Evolutionary conservation across 2,888 invertebrate species (phyloP).

Genomic region (Copidosoma aretas): DNA sequence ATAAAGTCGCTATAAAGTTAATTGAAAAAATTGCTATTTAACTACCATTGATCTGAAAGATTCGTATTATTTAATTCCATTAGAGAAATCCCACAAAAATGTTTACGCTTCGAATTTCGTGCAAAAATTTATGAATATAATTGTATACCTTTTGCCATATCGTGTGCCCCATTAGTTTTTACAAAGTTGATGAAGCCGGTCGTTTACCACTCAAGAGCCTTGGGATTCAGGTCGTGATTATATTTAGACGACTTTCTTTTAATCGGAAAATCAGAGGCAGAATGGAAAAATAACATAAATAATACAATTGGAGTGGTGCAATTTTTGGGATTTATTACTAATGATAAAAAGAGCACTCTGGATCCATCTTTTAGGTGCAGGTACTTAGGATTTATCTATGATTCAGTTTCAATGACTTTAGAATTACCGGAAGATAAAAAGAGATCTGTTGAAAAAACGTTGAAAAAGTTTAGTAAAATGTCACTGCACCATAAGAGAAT

Average conservation of each 20-base stretch:
- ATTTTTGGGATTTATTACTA: constrained; percentile 25
- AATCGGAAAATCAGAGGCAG: constrained; percentile 11
- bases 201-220: background rate
- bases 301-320: background rate
- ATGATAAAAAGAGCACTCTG: constrained; percentile 13
- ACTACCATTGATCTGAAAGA: background rate
- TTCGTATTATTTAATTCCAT: background rate
- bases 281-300: constrained; percentile 5
- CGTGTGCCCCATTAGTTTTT: background rate
- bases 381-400: constrained; percentile 23
- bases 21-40: background rate
- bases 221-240: background rate
- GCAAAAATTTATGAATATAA: background rate
- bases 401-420: constrained; percentile 12
- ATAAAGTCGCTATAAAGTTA: background rate
- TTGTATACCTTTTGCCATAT: constrained; percentile 9
- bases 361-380: background rate
- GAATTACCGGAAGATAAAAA: constrained; percentile 8
- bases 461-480: background rate
- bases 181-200: constrained; percentile 2
- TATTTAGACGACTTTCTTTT: constrained; percentile 31
- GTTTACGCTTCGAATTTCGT: background rate
- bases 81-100: background rate
- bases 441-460: background rate
- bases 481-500: constrained; percentile 30